Base-by-base conservation (phyloP, 2,888 invertebrate genomes). In the Xestoiulus laeticollis region DNA sequence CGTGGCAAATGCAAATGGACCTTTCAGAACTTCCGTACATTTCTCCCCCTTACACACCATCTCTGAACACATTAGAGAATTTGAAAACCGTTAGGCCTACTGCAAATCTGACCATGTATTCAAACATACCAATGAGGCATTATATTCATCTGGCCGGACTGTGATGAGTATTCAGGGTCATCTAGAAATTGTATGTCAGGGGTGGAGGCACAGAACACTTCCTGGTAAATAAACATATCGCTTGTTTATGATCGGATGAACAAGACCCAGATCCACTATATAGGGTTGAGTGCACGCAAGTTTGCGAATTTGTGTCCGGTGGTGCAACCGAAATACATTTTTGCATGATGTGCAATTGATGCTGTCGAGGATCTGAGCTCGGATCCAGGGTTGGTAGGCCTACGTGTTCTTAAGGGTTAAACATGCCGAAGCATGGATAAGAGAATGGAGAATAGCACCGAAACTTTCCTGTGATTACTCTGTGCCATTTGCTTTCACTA, bases 191-290 rank as follows among this genome's bases (percentile, higher is more conserved):
- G 78, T 78, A 22, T 68, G 78, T 78, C 78, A 78, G 78, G 30
- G 78, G 78, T 78, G 78, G 78, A 78, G 78, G 22, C 78, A 26
- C 68, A 10, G 68, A 26, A n/a, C 68, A 78, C 78, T 78, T 78
- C 78, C 78, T 78, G 78, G 78, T 30, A 78, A n/a, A n/a, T n/a
- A n/a, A 59, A 78, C 14, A 12, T 22, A 78, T 78, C 78, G 22
- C 30, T 22, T 78, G 78, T 14, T 26, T 14, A 78, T 78, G 78
- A 1, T 30, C 78, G 78, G 30, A 1, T 78, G 30, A 26, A 78
- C 78, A 26, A 12, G 30, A 14, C 78, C 30, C 30, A 78, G 14
- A 22, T 30, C 30, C 30, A n/a, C n/a, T 19, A n/a, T n/a, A 6
- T 30, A 78, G 22, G 4, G 22, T 68, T 48, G 48, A 22, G 26